Percentiles rank a stretch among this genome's conserved stretches.
phyloP scores from a whole-genome alignment of 2,113 vertebrate species.

The Egretta garzetta region DNA sequence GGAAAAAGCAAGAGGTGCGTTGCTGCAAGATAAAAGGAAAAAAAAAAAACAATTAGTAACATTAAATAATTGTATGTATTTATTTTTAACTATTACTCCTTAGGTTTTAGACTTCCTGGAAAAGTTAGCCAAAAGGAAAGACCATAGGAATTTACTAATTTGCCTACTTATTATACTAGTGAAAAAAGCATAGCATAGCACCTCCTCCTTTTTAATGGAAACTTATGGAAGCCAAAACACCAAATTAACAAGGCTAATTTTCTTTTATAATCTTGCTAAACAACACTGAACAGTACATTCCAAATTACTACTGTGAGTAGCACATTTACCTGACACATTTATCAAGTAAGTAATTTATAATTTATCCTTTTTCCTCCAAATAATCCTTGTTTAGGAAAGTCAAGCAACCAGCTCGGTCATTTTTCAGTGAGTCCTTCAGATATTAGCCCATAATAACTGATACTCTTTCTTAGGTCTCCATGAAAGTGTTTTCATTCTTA shows the following conservation, averaged over 20 bases:
- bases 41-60: not conserved
- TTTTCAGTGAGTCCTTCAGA: not conserved
- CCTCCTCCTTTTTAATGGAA: not conserved
- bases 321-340: not conserved
- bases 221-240: not conserved
- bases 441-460: not conserved
- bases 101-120: not conserved
- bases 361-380: not conserved
- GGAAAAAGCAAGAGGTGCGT: constrained; percentile 90
- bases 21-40: constrained; percentile 82
- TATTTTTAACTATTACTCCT: not conserved
- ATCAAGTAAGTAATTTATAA: not conserved
- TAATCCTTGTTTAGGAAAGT: not conserved
- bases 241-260: not conserved
- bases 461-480: not conserved
- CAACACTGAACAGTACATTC: not conserved
- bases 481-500: not conserved
- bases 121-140: not conserved
- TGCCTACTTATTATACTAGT: not conserved
- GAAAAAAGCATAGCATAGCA: not conserved
- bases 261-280: not conserved
- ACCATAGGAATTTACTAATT: not conserved
- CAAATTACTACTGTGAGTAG: not conserved
- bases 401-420: not conserved
- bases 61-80: not conserved